A percentile compares a stretch with the other conserved stretches of the same genome.
Evolutionary conservation across 2,113 vertebrate genomes (phyloP).

Genomic region (Microcebus jonahi): DNA sequence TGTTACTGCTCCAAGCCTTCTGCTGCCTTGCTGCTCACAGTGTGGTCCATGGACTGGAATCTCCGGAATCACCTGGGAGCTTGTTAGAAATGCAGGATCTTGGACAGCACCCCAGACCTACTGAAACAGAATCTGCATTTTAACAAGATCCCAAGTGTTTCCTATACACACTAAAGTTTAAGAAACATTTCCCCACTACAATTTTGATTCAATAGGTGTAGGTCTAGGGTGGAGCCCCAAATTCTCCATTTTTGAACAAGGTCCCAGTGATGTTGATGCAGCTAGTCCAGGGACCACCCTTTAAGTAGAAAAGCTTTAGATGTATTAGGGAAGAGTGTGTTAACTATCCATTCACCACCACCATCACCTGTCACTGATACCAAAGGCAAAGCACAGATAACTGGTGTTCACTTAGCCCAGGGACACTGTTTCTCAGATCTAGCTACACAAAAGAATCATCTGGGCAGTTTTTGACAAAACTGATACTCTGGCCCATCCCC

Average conservation of each 20-base stretch:
- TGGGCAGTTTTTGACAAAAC: background rate
- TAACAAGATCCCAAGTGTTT: conserved; percentile 67
- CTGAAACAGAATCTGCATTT: conserved; percentile 64
- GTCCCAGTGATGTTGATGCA: background rate
- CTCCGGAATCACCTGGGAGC: conserved; percentile 19
- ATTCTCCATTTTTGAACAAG: conserved; percentile 27
- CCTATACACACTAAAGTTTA: conserved; percentile 14
- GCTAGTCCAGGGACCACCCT: conserved; percentile 28
- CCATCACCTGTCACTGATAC: background rate
- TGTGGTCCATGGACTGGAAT: conserved; percentile 22
- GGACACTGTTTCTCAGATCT: background rate
- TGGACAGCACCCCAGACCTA: conserved; percentile 50
- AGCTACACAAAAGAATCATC: background rate
- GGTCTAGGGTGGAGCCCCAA: background rate
- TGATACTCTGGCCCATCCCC: background rate
- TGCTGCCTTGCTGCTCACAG: background rate
- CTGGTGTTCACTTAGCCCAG: background rate
- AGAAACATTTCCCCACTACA: conserved; percentile 26
- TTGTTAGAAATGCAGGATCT: conserved; percentile 59
- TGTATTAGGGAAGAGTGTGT: background rate
- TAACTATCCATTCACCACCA: background rate
- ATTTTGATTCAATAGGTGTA: conserved; percentile 1
- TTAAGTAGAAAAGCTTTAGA: background rate
- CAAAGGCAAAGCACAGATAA: background rate
- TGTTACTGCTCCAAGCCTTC: conserved; percentile 19